Base-by-base conservation (phyloP, 2,113 vertebrate genomes). In the Canis aureus region DNA sequence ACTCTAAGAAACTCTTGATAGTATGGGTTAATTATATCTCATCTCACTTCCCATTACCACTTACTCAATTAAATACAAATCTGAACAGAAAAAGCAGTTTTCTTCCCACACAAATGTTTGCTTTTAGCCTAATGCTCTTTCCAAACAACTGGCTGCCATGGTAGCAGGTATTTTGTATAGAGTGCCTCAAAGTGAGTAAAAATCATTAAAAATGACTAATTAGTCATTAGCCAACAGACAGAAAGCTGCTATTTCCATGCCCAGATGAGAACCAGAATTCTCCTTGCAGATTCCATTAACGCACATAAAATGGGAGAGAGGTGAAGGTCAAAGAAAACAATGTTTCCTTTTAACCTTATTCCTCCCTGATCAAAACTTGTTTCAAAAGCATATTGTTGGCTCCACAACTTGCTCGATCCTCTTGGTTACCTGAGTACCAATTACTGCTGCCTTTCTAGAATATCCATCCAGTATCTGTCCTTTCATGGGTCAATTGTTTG, bases 201-300 rank as follows among this genome's bases (percentile, higher is more conserved):
- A 88, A 91, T 97, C 79, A 97, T 95, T 97, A 85, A 95, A 97
- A 97, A 97, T 97, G 53, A 93, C 88, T 96, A 97, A 97, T 96
- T 86, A 96, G 89, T 20, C 67, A 97, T 96, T 86, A 96, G 89
- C 23, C 67, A 89, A 74, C 22, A 51, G 16, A 69, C 81, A 95
- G 55, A 66, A 97, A 91, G 76, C 10, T 91, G 59, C 23, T 83
- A 80, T 95, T 86, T 97, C 89, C 79, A 95, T 67, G 43, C 27
- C 96, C 85, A 93, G 29, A 38, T 92, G 49, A 97, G 20, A 94
- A 59, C 4, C 13, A 79, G 64, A 91, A 62, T 91, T 43, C 22
- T 92, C 66, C 51, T 29, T 43, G 17, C 9, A 38, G n/a, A 66
- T 80, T 71, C 91, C 55, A 91, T 73, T 25, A 1, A 51, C 2